Conservation (phyloP, 2,888 invertebrate genomes). For the Polietes domitor region DNA sequence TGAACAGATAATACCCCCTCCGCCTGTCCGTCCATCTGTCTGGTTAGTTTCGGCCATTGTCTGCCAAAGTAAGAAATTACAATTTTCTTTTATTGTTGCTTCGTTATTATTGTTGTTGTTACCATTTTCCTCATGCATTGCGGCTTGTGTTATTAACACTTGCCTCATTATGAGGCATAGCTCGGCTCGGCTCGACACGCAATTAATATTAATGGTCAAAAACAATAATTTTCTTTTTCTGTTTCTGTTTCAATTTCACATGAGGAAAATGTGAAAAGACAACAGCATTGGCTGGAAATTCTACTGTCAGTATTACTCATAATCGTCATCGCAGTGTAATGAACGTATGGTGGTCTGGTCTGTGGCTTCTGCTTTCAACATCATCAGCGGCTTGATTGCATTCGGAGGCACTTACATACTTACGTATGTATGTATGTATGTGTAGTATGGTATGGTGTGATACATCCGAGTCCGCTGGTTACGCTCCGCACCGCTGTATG, state of each 20-base stretch:
- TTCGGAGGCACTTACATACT: slow-evolving; percentile 32
- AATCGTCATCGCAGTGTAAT: not conserved
- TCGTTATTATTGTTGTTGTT: slow-evolving; percentile 1
- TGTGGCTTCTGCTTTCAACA: slow-evolving; percentile 39
- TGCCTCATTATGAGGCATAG: slow-evolving; percentile 23
- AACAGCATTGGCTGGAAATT: slow-evolving; percentile 9
- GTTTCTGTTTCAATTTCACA: slow-evolving; percentile 16
- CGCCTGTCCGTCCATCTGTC: slow-evolving; percentile 5
- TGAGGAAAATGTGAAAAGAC: slow-evolving; percentile 15
- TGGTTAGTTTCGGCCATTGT: slow-evolving; percentile 10
- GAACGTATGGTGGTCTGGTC: not conserved
- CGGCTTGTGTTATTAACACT: slow-evolving; percentile 24
- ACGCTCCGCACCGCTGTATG: slow-evolving; percentile 16
- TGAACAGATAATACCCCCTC: slow-evolving; percentile 9
- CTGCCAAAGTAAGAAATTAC: not conserved
- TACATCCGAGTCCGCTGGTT: slow-evolving; percentile 26
- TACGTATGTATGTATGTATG: not conserved
- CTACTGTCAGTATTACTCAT: not conserved
- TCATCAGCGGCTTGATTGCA: slow-evolving; percentile 39
- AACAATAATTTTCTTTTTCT: slow-evolving; percentile 30
- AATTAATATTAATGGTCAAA: slow-evolving; percentile 65
- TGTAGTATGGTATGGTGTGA: not conserved
- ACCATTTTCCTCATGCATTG: slow-evolving; percentile 18
- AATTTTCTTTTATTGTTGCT: not conserved
- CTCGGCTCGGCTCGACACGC: slow-evolving; percentile 23